phyloP scores from a whole-genome alignment of 1,140 invertebrate species.

The Drosophila kurseongensis region DNA sequence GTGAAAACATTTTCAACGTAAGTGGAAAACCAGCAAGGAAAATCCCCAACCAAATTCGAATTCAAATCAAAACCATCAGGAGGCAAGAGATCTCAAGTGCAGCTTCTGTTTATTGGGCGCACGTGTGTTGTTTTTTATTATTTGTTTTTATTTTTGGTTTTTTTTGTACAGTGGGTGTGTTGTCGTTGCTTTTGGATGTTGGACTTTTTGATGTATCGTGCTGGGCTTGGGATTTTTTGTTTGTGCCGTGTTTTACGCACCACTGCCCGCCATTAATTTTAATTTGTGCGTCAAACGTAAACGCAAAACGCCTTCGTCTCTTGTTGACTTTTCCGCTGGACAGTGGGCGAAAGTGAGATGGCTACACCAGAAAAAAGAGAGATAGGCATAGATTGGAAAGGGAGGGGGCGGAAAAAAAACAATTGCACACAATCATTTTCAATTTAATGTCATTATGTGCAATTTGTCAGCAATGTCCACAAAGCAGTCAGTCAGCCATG shows the following conservation, averaged over 20 bases:
- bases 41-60: background rate
- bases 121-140: slow-evolving; percentile 38
- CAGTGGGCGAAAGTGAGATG: slow-evolving; percentile 29
- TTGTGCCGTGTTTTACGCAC: slow-evolving; percentile 70
- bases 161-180: slow-evolving; percentile 34
- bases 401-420: slow-evolving; percentile 44
- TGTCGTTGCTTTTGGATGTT: slow-evolving; percentile 27
- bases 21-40: slow-evolving; percentile 45
- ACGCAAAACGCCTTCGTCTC: slow-evolving; percentile 58
- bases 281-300: slow-evolving; percentile 70
- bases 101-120: slow-evolving; percentile 75
- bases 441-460: slow-evolving; percentile 84
- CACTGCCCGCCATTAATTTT: slow-evolving; percentile 80
- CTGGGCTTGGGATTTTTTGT: slow-evolving; percentile 37
- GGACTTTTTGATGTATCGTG: slow-evolving; percentile 68
- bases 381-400: slow-evolving; percentile 8
- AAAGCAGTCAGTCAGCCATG: slow-evolving; percentile 69
- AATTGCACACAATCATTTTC: slow-evolving; percentile 84
- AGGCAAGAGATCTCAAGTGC: slow-evolving; percentile 66
- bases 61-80: background rate
- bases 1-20: slow-evolving; percentile 73
- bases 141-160: slow-evolving; percentile 1
- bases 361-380: slow-evolving; percentile 13
- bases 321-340: slow-evolving; percentile 43
- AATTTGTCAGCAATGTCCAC: slow-evolving; percentile 84